Base-by-base conservation (phyloP, 2,797 vertebrate species). In the Molossus molossus region DNA sequence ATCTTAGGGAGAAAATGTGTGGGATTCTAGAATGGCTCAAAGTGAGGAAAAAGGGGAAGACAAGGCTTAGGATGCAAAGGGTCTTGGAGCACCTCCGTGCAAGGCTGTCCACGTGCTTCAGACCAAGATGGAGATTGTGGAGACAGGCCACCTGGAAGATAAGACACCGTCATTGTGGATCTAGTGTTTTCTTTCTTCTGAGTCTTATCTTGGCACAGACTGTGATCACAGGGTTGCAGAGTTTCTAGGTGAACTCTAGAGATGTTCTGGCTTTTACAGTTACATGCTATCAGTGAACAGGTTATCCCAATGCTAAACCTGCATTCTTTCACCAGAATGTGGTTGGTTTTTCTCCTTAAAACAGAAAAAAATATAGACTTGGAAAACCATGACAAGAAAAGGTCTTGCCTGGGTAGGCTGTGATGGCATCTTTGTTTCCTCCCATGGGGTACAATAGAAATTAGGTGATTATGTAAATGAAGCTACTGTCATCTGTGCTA, bases 351-450 rank as follows among this genome's bases (percentile, higher is more conserved):
- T 57, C 29, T 87, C 75, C 10, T 8, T 73, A 87, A 17, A 60
- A 70, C 18, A 79, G 23, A 69, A 87, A 84, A 75, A 13, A 6
- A 90, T 21, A 25, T 92, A 94, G 29, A 48, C 3, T 29, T 94
- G 29, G 55, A 3, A 91, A 88, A 86, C 37, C 64, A 33, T 37
- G 70, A 40, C 53, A 85, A 73, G 15, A 27, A 86, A 81, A 67
- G 40, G 9, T 72, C 45, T 57, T 82, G 20, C 25, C 37, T 25
- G 67, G 14, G 29, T 2, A 65, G n/a, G 17, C n/a, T 60, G 17
- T 90, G 23, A 17, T 90, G 29, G 62, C 27, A 58, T 92, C n/a
- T 73, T 81, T 85, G 53, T 69, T 75, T 57, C 40, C 73, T 87
- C n/a, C 55, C n/a, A 53, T 0, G 9, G 33, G 17, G 1, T 57